Evolutionary conservation across 2,888 invertebrate genomes (phyloP).

Genomic region (Plutella xylostella): DNA sequence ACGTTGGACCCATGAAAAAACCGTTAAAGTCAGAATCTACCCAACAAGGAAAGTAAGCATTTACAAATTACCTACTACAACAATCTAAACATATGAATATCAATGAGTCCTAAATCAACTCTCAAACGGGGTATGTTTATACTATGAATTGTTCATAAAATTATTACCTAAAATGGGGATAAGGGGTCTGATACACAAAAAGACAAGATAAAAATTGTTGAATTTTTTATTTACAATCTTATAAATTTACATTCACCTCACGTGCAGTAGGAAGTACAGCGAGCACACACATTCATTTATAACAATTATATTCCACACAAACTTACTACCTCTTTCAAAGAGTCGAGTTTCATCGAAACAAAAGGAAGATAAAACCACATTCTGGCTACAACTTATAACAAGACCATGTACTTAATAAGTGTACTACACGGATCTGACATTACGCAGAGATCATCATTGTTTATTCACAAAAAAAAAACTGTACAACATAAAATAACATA

Average conservation of each 20-base stretch:
- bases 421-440: slow-evolving; percentile 54
- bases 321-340: background rate
- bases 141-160: no score
- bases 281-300: background rate
- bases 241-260: background rate
- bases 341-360: background rate
- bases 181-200: no score
- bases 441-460: slow-evolving; percentile 48
- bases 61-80: no score
- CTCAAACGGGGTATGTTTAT: no score
- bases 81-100: no score
- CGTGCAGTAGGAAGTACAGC: background rate
- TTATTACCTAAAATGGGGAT: no score
- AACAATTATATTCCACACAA: background rate
- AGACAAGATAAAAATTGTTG: slow-evolving; percentile 34
- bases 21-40: no score
- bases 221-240: slow-evolving; percentile 19
- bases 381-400: background rate
- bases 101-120: no score
- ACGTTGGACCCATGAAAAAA: no score
- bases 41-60: no score
- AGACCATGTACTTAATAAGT: slow-evolving; percentile 58
- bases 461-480: slow-evolving; percentile 49
- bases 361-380: background rate
- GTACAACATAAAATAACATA: slow-evolving; percentile 43